Base-by-base conservation (phyloP, 2,888 invertebrate genomes). In the Liopterus haemorrhoidalis region DNA sequence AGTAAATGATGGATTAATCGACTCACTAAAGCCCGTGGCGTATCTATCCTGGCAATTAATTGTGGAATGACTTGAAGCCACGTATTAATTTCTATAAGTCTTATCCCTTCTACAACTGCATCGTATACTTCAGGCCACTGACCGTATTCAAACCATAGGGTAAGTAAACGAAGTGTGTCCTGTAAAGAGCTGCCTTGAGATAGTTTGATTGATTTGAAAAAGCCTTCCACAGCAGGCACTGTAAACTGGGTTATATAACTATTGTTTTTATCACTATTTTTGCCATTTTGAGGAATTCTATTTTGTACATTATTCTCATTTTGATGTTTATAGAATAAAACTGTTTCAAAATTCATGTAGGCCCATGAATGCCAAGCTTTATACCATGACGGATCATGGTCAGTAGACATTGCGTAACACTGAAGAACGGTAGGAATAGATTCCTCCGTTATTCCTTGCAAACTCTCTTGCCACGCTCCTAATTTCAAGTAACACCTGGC, bases 41-140 rank as follows among this genome's bases (percentile, higher is more conserved):
- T 94, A 62, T 99, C 99, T 49, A 99, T 96, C 40, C 99, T 78
- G 0, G 99, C 97, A 53, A 99, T 99, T 20, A 99, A 72, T 65
- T 99, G 99, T 0, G 99, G 99, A 55, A 99, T 96, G 0, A 99
- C 96, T 76, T 99, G 97, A 6, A 99, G 74, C 99, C 99, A 99
- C 2, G 95, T 97, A 60, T 96, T 94, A 49, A 99, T 92, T 62
- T 95, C 93, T 27, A 97, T 94, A 2, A 87, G 79, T 55, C 89
- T 80, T 53, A 97, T 86, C 1, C 95, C 95, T 56, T 93, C 94
- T 1, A 84, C 78, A 25, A 99, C 78, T 0, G 94, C 93, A 52
- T 95, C 93, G 62, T 93, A 88, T 0, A 99, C 96, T 55, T 92
- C 90, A 0, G 85, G 81, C 70, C 88, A 84, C 53, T 96, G 91